phyloP scores from a whole-genome alignment of 92 coral and sea anemone species.

The Plumapathes pennacea region DNA sequence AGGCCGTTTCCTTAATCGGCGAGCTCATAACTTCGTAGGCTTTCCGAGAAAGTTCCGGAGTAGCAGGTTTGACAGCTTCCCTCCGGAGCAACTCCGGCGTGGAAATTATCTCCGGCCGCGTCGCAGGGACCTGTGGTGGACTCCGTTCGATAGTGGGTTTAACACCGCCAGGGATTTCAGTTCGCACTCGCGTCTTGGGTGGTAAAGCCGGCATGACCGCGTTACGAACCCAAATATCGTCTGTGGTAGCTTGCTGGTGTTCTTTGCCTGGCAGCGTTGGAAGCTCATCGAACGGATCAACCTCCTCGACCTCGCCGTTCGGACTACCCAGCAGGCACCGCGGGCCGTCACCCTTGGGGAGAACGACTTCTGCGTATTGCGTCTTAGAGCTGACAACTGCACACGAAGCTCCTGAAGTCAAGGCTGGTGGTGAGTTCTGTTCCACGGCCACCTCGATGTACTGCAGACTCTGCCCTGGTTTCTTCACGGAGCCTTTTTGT shows the following conservation, averaged over 20 bases:
- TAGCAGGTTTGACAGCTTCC: neutral
- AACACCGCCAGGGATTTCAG: slow-evolving; percentile 5
- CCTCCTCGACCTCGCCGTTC: slow-evolving; percentile 11
- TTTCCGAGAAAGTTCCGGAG: slow-evolving; percentile 38
- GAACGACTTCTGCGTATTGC: slow-evolving; percentile 81
- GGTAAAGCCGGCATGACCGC: slow-evolving; percentile 47
- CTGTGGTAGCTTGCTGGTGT: slow-evolving; percentile 12
- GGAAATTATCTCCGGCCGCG: neutral
- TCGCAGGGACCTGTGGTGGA: slow-evolving; percentile 12
- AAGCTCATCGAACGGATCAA: slow-evolving; percentile 3
- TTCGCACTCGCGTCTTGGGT: slow-evolving; percentile 32
- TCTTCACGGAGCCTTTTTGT: slow-evolving; percentile 28
- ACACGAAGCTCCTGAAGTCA: slow-evolving; percentile 5
- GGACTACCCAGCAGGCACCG: neutral
- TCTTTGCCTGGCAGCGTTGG: slow-evolving; percentile 65
- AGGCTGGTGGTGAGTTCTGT: slow-evolving; percentile 25
- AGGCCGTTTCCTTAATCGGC: slow-evolving; percentile 9
- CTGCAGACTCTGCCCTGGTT: slow-evolving; percentile 33
- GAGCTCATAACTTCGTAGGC: slow-evolving; percentile 64
- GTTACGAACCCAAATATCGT: slow-evolving; percentile 75
- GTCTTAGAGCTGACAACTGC: slow-evolving; percentile 45
- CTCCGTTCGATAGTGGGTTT: neutral
- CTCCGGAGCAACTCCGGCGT: slow-evolving; percentile 1
- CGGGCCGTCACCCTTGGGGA: too few species aligned
- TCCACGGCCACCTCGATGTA: slow-evolving; percentile 82